phyloP scores from a whole-genome alignment of 2,797 vertebrate species.

The Dendrocincla tyrannina region DNA sequence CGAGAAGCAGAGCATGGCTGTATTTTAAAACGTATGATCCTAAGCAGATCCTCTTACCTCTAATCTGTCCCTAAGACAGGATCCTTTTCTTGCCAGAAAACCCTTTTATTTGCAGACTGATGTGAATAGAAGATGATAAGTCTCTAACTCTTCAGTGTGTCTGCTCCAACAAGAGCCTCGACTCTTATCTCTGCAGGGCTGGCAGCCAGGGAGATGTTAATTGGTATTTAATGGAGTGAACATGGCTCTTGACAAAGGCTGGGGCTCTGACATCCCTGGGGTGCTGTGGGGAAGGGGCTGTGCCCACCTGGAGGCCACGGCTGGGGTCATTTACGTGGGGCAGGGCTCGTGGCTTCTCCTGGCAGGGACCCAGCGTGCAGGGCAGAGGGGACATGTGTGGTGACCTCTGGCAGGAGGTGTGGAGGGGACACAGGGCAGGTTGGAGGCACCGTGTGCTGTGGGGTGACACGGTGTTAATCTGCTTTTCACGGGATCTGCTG shows the following conservation, averaged over 20 bases:
- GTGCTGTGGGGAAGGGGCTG: not conserved
- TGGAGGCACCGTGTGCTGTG: accelerated
- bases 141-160: slow-evolving; percentile 7
- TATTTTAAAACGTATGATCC: not conserved
- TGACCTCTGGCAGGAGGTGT: not conserved
- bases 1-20: not conserved
- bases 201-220: slow-evolving; percentile 17
- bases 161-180: slow-evolving; percentile 1
- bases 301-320: not conserved
- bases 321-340: not conserved
- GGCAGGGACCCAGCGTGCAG: accelerated
- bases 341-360: not conserved
- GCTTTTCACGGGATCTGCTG: not conserved
- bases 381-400: not conserved
- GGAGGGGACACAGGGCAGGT: not conserved
- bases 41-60: slow-evolving; percentile 31
- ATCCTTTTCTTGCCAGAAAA: slow-evolving; percentile 24
- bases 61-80: slow-evolving; percentile 9
- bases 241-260: not conserved
- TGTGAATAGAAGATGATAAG: slow-evolving; percentile 11
- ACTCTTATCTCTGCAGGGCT: slow-evolving; percentile 19
- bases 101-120: slow-evolving; percentile 22
- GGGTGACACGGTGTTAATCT: not conserved
- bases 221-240: not conserved
- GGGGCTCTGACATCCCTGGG: not conserved